phyloP scores from a whole-genome alignment of 2,113 vertebrate species.

The Boulengeromyrus knoepffleri region DNA sequence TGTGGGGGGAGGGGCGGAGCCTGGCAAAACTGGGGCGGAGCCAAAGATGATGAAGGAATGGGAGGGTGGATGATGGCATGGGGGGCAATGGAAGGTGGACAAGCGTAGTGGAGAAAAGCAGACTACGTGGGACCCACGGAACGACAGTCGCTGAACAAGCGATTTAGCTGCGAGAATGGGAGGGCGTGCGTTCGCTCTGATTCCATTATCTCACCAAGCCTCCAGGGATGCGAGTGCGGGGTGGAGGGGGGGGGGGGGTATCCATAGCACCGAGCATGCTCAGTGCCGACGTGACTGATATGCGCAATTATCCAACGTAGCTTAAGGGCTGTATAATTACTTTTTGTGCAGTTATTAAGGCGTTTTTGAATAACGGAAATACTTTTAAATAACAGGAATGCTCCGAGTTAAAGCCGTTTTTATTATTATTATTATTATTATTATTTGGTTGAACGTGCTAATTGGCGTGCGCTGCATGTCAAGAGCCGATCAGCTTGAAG shows the following conservation, averaged over 20 bases:
- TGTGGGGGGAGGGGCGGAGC: neutral
- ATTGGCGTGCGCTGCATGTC: neutral
- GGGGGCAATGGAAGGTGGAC: neutral
- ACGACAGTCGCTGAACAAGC: neutral
- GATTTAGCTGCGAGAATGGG: neutral
- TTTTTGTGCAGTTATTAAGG: constrained; percentile 2
- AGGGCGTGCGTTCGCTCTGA: neutral
- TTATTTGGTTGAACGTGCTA: neutral
- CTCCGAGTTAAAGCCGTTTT: neutral
- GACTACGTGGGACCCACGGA: neutral
- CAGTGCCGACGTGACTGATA: neutral
- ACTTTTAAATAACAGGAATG: neutral
- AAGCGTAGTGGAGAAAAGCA: neutral
- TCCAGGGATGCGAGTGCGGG: neutral
- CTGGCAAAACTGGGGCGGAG: neutral
- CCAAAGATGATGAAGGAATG: neutral
- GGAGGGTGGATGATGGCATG: neutral
- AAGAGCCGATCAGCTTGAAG: neutral
- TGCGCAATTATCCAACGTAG: neutral
- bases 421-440: neutral
- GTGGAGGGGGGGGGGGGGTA: neutral
- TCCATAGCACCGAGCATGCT: neutral
- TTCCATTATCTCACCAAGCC: neutral
- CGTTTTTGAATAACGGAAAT: neutral
- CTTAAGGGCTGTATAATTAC: neutral